A percentile compares a stretch with the other conserved stretches of the same genome.
These are phyloP conservation scores for Pterobdella sp. DNA, from an alignment of 2,888 invertebrate species.

Conservation along the genomic window DNA sequence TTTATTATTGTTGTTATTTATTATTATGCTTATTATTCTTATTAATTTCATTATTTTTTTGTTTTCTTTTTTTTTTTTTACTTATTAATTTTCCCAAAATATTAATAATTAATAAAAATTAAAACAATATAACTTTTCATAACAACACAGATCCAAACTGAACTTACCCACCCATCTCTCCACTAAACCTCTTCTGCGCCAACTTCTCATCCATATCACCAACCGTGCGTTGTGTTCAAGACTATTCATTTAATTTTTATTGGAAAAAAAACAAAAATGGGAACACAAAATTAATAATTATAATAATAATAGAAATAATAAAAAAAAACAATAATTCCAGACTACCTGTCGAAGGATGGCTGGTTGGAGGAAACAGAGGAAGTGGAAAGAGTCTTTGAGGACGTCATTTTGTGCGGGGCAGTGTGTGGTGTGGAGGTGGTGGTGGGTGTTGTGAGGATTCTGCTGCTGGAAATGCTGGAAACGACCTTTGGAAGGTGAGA, in stretches of 20 bases:
- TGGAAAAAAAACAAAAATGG: background rate
- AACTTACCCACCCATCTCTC: background rate
- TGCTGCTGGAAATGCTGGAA: slow-evolving; percentile 17
- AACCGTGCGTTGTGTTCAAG: background rate
- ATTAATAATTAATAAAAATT: too few species aligned
- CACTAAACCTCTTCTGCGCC: background rate
- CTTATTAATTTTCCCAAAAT: background rate
- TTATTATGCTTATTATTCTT: background rate
- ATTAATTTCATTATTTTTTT: background rate
- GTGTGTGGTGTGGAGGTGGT: slow-evolving; percentile 23
- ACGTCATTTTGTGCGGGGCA: slow-evolving; percentile 9
- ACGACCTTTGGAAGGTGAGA: background rate
- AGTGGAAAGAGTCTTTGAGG: background rate
- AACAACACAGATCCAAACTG: background rate
- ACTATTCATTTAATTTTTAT: background rate
- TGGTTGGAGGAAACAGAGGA: slow-evolving; percentile 17
- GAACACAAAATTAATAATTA: too few species aligned
- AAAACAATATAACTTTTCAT: background rate
- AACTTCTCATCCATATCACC: background rate
- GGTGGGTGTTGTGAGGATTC: background rate
- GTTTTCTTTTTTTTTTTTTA: background rate
- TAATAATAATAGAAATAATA: background rate
- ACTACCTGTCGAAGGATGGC: background rate
- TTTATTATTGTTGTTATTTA: background rate
- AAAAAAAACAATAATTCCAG: background rate